A percentile compares a stretch with the other conserved stretches of the same genome.
Evolutionary conservation across 2,113 vertebrate genomes (phyloP).

Genomic region (Takifugu bimaculatus): DNA sequence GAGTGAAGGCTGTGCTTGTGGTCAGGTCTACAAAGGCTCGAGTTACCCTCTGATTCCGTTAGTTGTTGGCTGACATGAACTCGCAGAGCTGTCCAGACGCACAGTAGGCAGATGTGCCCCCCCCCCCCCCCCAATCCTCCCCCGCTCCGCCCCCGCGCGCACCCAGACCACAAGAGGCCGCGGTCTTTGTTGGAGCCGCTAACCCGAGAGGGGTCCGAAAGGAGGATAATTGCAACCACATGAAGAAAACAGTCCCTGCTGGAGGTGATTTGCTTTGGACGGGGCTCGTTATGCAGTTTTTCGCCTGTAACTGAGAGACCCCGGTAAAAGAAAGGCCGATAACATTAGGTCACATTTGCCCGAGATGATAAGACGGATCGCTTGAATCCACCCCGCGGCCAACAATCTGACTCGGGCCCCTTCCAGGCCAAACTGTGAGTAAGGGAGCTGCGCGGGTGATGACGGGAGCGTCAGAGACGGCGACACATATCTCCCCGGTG

Average conservation of each 20-base stretch:
- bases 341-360: no score
- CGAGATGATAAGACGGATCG: no score
- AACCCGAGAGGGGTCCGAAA: conserved; percentile 58
- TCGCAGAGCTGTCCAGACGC: conserved; percentile 30
- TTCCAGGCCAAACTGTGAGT: conserved; percentile 17
- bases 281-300: background rate
- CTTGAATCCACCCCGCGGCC: background rate
- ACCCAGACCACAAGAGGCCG: conserved; percentile 55
- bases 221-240: conserved; percentile 66
- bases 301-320: no score
- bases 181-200: conserved; percentile 53
- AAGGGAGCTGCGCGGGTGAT: conserved; percentile 40
- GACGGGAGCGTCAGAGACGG: conserved; percentile 39
- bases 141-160: background rate
- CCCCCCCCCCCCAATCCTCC: conserved; percentile 2
- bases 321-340: background rate
- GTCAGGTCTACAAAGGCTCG: no score
- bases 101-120: conserved; percentile 25
- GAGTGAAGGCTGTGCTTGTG: background rate
- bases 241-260: conserved; percentile 55
- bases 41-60: conserved; percentile 30
- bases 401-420: conserved; percentile 3
- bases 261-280: conserved; percentile 35
- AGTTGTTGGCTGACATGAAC: conserved; percentile 38
- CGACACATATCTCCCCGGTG: conserved; percentile 28